phyloP scores from a whole-genome alignment of 1,140 invertebrate species.

The Archivesica marissinica region DNA sequence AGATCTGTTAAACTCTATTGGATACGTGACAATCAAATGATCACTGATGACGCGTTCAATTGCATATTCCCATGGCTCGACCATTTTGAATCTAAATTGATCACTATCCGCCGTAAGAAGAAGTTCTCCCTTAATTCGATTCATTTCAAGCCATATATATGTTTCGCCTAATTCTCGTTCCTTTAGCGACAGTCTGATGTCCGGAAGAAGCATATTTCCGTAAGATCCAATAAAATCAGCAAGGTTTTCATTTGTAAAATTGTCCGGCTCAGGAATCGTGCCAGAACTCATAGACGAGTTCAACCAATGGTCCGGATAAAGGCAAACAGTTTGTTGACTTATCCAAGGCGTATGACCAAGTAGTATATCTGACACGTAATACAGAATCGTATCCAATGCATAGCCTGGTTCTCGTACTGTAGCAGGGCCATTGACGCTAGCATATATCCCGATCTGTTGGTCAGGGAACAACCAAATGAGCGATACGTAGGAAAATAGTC shows the following conservation, averaged over 20 bases:
- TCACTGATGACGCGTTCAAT: constrained; percentile 18
- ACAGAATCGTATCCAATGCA: constrained; percentile 24
- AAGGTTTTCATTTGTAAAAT: constrained; percentile 14
- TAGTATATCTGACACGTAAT: constrained; percentile 43
- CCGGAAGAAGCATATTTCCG: constrained; percentile 41
- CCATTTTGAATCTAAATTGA: constrained; percentile 46
- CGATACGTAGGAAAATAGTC: constrained; percentile 40
- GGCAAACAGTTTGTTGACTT: constrained; percentile 12
- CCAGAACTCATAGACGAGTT: not conserved
- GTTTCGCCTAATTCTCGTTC: not conserved
- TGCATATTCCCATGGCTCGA: constrained; percentile 46
- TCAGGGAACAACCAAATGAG: constrained; percentile 50
- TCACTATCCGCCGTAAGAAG: constrained; percentile 5
- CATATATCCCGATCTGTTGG: constrained; percentile 34
- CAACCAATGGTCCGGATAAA: constrained; percentile 25
- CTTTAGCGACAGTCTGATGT: constrained; percentile 1
- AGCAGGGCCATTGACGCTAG: constrained; percentile 47
- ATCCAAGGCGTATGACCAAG: constrained; percentile 32
- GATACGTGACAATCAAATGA: not conserved
- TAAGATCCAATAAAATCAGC: constrained; percentile 41
- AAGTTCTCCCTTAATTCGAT: constrained; percentile 35
- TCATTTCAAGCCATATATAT: constrained; percentile 36
- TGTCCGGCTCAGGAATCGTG: not conserved
- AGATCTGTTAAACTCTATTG: constrained; percentile 2
- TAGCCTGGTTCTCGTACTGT: not conserved